These are phyloP conservation scores for Tipula vernalis DNA, from an alignment of 2,888 invertebrate genomes.

Conservation along the genomic window DNA sequence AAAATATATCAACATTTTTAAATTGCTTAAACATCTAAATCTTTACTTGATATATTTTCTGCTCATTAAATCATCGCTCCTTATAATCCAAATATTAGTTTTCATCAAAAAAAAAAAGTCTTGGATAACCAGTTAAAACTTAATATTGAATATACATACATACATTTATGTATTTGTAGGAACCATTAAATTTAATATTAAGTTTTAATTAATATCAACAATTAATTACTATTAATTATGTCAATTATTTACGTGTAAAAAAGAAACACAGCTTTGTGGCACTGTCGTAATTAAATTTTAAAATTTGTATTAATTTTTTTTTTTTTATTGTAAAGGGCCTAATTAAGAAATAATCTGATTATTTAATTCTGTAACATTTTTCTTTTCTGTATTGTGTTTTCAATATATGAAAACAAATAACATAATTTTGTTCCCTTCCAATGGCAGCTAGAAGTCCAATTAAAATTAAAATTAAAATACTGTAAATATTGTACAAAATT, in stretches of 20 bases:
- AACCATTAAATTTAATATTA: background rate
- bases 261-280: background rate
- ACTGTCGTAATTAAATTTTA: background rate
- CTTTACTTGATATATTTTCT: background rate
- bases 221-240: background rate
- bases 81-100: background rate
- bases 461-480: background rate
- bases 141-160: background rate
- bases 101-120: background rate
- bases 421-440: background rate
- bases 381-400: background rate
- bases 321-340: background rate
- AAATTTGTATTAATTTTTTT: background rate
- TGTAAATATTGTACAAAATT: background rate
- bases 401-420: background rate
- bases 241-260: background rate
- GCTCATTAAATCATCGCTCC: background rate
- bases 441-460: slow-evolving; percentile 10
- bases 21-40: background rate
- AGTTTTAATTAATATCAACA: background rate
- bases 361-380: background rate
- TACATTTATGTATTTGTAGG: background rate
- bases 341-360: background rate
- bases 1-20: background rate
- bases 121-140: background rate